Conservation (phyloP, 2,888 invertebrate genomes). For the Lasioglossum figueresi region DNA sequence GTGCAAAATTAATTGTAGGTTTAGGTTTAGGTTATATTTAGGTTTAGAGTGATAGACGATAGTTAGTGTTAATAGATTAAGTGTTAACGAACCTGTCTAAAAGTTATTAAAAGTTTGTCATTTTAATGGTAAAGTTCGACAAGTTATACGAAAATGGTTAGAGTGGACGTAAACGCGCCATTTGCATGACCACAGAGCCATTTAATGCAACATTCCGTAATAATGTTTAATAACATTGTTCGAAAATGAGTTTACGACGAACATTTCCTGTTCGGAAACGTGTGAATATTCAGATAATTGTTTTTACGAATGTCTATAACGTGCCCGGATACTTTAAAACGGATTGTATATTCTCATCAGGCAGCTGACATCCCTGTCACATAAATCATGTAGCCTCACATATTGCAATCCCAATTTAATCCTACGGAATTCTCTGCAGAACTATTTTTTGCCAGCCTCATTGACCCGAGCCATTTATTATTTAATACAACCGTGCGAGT, state of each 20-base stretch:
- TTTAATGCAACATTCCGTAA: not conserved
- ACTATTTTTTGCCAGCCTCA: conserved; percentile 51
- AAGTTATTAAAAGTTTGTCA: not conserved
- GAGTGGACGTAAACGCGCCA: not conserved
- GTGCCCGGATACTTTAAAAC: conserved; percentile 21
- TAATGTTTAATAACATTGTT: not conserved
- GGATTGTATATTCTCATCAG: conserved; percentile 41
- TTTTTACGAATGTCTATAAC: conserved; percentile 21
- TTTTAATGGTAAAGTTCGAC: not conserved
- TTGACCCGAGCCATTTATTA: conserved; percentile 53
- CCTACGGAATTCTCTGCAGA: conserved; percentile 49
- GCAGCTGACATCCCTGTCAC: conserved; percentile 26
- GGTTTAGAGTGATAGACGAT: not conserved
- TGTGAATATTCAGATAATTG: conserved; percentile 48
- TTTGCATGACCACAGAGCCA: not conserved
- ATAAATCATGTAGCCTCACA: conserved; percentile 49
- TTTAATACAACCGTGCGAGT: conserved; percentile 46
- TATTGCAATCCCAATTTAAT: conserved; percentile 57
- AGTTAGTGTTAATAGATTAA: no score
- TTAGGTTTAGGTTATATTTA: not conserved
- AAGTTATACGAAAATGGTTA: not conserved
- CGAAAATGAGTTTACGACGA: not conserved
- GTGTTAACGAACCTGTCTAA: not conserved
- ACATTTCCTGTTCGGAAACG: conserved; percentile 11
- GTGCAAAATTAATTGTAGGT: not conserved